Evolutionary conservation across 2,888 invertebrate species (phyloP), one percentile per base, ranked within the genome.

Genomic region (Xestoiulus laeticollis): DNA sequence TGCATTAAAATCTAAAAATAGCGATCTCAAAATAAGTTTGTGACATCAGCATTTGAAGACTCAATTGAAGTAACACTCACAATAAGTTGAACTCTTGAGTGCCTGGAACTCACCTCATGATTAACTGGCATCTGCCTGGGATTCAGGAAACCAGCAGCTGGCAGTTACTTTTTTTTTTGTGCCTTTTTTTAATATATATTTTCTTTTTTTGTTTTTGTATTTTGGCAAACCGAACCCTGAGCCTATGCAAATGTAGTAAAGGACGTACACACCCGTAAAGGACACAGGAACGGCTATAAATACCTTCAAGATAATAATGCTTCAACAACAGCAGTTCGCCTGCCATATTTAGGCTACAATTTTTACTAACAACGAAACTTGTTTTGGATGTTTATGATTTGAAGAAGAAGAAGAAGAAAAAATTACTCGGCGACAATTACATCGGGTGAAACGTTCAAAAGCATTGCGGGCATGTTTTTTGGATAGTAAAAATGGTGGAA

Each of bases 121-220:
- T 6, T 59, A 59, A n/a, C 59, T 59, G n/a, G 59, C 22, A 19
- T 2, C n/a, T 59, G 59, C n/a, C n/a, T 5, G 19, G 59, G 59
- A 59, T 59, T n/a, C 59, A 59, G 59, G n/a, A 59, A 59, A 19
- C 59, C 59, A 59, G 59, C 59, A n/a, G 59, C n/a, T 59, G n/a
- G n/a, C 59, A 59, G 48, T 8, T n/a, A 59, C n/a, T 6, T n/a
- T n/a, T 59, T 59, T 59, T 16, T 48, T 48, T 16, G 16, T 2
- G 48, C 16, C 16, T 48, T 48, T 48, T 48, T 48, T 43, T 8
- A 43, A 43, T 12, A 38, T 38, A 38, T 8, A 8, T 38, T 38
- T 38, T 38, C 8, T 38, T 38, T 38, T 38, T 38, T 38, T 38
- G 38, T 5, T 48, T 48, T 19, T 59, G 4, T 59, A n/a, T 59